Conservation (phyloP, 2,113 vertebrate genomes). For the Loxodonta africana region DNA sequence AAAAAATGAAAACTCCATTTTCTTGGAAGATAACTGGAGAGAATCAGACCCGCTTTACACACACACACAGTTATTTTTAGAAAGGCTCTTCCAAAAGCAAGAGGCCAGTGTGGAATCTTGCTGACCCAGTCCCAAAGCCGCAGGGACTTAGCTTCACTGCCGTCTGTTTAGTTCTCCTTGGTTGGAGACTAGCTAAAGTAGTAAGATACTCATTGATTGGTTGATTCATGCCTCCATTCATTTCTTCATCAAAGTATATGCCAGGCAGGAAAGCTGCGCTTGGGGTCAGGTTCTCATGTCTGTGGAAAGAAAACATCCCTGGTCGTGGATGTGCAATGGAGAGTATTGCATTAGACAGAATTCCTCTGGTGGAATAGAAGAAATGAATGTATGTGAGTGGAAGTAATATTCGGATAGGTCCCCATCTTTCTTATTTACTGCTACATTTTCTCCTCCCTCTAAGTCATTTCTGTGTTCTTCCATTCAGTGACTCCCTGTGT, state of each 20-base stretch:
- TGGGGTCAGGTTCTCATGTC: neutral
- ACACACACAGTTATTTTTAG: neutral
- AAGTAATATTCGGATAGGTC: neutral
- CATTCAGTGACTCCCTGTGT: neutral
- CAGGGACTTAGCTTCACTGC: neutral
- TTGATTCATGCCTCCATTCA: neutral
- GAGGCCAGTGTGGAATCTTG: neutral
- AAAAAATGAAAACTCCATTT: neutral
- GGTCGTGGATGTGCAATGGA: neutral
- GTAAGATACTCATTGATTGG: neutral
- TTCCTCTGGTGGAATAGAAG: neutral
- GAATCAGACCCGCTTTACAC: neutral
- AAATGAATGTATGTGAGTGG: neutral
- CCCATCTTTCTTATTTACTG: slow-evolving; percentile 1
- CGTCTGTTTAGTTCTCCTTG: neutral
- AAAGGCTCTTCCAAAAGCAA: neutral
- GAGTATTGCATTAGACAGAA: neutral
- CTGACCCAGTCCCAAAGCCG: neutral
- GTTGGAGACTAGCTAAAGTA: neutral
- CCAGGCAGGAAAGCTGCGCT: neutral
- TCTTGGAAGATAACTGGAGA: slow-evolving; percentile 20
- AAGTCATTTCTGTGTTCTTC: neutral
- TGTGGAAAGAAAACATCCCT: neutral
- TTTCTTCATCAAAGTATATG: neutral
- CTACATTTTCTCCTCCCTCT: neutral